Evolutionary conservation across 2,797 vertebrate species (phyloP), one percentile per base, ranked within the genome.

Genomic region (Chelmon rostratus): DNA sequence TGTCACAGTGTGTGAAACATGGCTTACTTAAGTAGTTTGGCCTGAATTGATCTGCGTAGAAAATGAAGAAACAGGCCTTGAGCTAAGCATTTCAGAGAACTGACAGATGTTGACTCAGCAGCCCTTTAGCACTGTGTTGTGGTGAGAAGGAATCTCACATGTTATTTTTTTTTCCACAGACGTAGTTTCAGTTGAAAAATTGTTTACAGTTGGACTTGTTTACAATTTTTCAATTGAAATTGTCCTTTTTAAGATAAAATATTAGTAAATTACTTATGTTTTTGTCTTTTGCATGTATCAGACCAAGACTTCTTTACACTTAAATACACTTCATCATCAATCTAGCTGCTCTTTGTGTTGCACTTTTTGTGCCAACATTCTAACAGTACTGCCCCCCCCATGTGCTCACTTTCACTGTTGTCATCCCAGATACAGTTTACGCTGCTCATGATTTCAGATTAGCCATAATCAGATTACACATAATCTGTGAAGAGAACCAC

Each of bases 391-490:
- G 71, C 82, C 70, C 64, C 50, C 35, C n/a, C 10, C 35, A 13
- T 57, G 21, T 50, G 38, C 31, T 66, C 35, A 40, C 69, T 80
- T 84, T 76, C 63, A 44, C 35, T 35, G 53, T 54, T 40, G 50
- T 64, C 18, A n/a, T 50, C 57, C 57, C 69, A 50, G 52, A 64
- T 65, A 50, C 38, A 33, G 67, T 68, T 58, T 23, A 46, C 63
- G 50, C 40, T 57, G 56, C 76, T 78, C 72, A 73, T 86, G 63
- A 69, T 91, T 90, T 91, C 73, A 87, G 83, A 92, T 93, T 86
- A 89, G 46, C 65, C 68, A 31, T 91, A 90, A 93, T 89, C 78
- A 79, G 84, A 86, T 91, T 90, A 83, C 46, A 81, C 37, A 47
- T 86, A 89, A 91, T 89, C 76, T 84, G 73, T 63, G 56, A 85